Evolutionary conservation across 2,113 vertebrate species (phyloP).

Genomic region (Prionailurus viverrinus): DNA sequence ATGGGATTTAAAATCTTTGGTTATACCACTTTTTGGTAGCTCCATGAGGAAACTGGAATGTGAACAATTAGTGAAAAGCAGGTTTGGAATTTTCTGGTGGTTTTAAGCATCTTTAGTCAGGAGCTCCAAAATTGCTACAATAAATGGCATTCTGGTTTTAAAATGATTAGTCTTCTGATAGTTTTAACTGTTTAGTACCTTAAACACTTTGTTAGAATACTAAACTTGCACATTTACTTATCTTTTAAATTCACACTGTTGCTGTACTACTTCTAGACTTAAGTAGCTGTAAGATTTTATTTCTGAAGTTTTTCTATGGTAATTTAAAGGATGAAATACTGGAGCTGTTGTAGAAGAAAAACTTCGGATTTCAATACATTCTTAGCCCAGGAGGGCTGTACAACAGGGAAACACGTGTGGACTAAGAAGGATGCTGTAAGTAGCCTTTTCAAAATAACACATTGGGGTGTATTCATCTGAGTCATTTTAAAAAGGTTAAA

Average conservation of each 20-base stretch:
- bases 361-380: slow-evolving; percentile 98
- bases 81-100: neutral
- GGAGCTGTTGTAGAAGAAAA: slow-evolving; percentile 98
- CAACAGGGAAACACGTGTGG: slow-evolving; percentile 94
- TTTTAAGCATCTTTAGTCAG: slow-evolving; percentile 12
- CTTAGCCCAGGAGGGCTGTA: slow-evolving; percentile 96
- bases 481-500: neutral
- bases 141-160: neutral
- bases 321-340: slow-evolving; percentile 96
- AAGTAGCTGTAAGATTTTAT: slow-evolving; percentile 38
- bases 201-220: neutral
- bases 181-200: slow-evolving; percentile 31
- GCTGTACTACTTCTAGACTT: neutral
- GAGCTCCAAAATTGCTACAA: neutral
- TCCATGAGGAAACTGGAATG: neutral
- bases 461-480: neutral
- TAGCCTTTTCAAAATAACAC: slow-evolving; percentile 59
- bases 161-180: neutral
- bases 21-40: neutral
- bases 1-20: neutral
- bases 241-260: neutral
- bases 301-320: slow-evolving; percentile 39
- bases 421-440: slow-evolving; percentile 94
- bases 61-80: neutral
- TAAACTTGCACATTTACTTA: neutral